phyloP scores from a whole-genome alignment of 2,888 invertebrate species.

The Lasiommata megera region DNA sequence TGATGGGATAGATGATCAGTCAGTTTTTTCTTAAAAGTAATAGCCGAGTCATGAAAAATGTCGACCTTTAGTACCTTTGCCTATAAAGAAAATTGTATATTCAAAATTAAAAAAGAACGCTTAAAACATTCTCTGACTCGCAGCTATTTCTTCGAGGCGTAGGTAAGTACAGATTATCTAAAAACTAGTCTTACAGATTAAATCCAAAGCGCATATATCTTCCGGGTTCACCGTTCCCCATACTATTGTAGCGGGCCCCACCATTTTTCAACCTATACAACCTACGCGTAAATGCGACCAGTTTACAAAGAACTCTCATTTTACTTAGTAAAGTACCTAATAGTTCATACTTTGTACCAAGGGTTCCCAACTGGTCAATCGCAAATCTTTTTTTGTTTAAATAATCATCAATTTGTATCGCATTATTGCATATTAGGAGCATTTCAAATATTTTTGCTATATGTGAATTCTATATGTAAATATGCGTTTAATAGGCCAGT shows the following conservation, averaged over 20 bases:
- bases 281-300: constrained; percentile 65
- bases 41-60: too few relatives aligned
- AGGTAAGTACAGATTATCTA: constrained; percentile 34
- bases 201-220: constrained; percentile 68
- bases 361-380: neutral
- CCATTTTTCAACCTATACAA: constrained; percentile 78
- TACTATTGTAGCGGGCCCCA: constrained; percentile 69
- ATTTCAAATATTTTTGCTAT: too few relatives aligned
- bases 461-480: neutral
- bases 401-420: too few relatives aligned
- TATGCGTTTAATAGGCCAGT: neutral
- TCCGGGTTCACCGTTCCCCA: constrained; percentile 73
- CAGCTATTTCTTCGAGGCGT: constrained; percentile 17
- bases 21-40: too few relatives aligned
- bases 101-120: neutral
- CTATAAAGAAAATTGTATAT: neutral
- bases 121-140: neutral
- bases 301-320: constrained; percentile 44
- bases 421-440: too few relatives aligned
- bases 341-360: constrained; percentile 11
- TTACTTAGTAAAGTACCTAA: constrained; percentile 34
- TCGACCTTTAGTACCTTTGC: too few relatives aligned
- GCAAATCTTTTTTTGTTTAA: too few relatives aligned
- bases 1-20: too few relatives aligned
- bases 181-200: constrained; percentile 59